These are phyloP conservation scores for Acleris holmiana DNA, from an alignment of 2,888 invertebrate species.

Conservation along the genomic window DNA sequence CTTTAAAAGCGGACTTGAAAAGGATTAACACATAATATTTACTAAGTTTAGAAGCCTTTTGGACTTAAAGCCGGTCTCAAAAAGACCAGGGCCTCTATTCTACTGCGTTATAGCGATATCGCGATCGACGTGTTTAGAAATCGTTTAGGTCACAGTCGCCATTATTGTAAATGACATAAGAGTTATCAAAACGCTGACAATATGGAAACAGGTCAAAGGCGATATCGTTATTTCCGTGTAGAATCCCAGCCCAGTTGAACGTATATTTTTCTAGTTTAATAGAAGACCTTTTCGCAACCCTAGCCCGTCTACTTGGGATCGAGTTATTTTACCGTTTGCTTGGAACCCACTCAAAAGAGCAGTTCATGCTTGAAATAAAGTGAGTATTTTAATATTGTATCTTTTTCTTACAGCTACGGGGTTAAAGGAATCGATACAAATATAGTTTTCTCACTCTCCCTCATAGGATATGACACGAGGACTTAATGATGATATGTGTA, in stretches of 20 bases:
- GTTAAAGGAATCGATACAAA: constrained; percentile 49
- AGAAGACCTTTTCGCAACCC: constrained; percentile 13
- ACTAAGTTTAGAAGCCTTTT: constrained; percentile 1
- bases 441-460: constrained; percentile 61
- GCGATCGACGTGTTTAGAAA: too few relatives aligned
- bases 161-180: too few relatives aligned
- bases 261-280: background rate
- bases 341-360: constrained; percentile 22
- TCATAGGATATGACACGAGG: constrained; percentile 62
- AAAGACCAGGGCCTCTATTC: too few relatives aligned
- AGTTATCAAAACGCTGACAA: too few relatives aligned
- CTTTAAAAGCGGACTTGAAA: constrained; percentile 16
- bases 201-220: too few relatives aligned
- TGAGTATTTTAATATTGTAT: constrained; percentile 14
- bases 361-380: constrained; percentile 22
- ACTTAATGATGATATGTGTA: constrained; percentile 71
- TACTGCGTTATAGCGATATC: too few relatives aligned
- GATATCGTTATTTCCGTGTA: too few relatives aligned
- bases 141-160: too few relatives aligned
- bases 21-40: background rate
- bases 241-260: too few relatives aligned
- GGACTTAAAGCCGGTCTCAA: background rate
- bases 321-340: constrained; percentile 24
- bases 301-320: constrained; percentile 12
- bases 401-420: constrained; percentile 42